phyloP scores from a whole-genome alignment of 2,888 invertebrate species.

The Esperia sulphurella region DNA sequence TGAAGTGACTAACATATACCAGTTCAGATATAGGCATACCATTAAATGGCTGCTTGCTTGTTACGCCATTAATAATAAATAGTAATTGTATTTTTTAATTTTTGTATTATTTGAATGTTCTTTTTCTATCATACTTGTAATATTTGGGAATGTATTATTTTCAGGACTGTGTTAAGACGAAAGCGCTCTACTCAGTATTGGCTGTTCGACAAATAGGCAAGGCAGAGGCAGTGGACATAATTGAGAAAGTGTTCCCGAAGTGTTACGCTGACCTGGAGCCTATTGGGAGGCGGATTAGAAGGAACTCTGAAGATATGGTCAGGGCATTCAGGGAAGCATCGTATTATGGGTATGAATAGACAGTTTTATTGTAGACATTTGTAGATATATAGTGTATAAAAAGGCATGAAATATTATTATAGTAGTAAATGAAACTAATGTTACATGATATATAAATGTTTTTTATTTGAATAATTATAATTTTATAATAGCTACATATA shows the following conservation, averaged over 20 bases:
- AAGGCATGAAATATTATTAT: constrained; percentile 23
- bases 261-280: constrained; percentile 97
- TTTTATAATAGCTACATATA: background rate
- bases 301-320: constrained; percentile 87
- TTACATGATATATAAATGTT: no score
- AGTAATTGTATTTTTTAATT: no score
- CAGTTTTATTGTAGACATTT: constrained; percentile 10
- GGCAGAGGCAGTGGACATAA: constrained; percentile 85
- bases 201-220: constrained; percentile 87
- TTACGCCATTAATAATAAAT: no score
- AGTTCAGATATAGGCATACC: no score
- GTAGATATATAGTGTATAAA: constrained; percentile 16
- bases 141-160: constrained; percentile 22
- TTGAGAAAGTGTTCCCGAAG: constrained; percentile 92
- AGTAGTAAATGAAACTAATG: no score
- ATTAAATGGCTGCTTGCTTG: no score
- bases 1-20: no score
- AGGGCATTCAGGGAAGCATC: constrained; percentile 87
- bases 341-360: constrained; percentile 86
- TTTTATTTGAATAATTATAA: background rate
- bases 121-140: background rate
- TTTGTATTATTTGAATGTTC: no score
- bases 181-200: constrained; percentile 90
- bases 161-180: constrained; percentile 92
- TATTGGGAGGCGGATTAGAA: constrained; percentile 86